These are phyloP conservation scores for Lydus trimaculatus DNA, from an alignment of 2,888 invertebrate species.

Conservation along the genomic window DNA sequence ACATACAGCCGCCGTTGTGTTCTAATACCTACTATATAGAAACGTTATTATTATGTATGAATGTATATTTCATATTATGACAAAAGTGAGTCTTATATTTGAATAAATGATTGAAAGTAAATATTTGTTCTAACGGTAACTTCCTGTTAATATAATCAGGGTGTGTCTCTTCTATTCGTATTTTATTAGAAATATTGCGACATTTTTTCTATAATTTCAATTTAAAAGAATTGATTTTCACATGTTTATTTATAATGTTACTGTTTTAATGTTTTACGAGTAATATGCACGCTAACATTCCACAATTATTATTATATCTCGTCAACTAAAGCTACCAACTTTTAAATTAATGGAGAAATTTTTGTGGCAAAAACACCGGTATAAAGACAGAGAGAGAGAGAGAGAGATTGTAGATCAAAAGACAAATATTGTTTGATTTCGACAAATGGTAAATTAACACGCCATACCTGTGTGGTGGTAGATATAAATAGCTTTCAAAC, in stretches of 20 bases:
- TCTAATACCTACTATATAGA: background rate
- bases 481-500: background rate
- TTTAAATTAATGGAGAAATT: background rate
- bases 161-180: background rate
- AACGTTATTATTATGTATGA: too few relatives aligned
- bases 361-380: background rate
- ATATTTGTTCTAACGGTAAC: constrained; percentile 1
- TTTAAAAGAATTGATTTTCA: background rate
- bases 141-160: background rate
- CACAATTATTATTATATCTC: background rate
- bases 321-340: background rate
- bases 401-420: background rate
- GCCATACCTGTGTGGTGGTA: background rate
- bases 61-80: background rate
- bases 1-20: background rate
- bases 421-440: background rate
- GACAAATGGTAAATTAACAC: background rate
- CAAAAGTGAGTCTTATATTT: background rate
- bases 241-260: background rate
- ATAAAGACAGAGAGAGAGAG: too few relatives aligned
- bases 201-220: background rate
- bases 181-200: background rate
- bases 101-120: background rate
- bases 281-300: background rate
- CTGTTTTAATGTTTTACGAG: background rate